phyloP scores from a whole-genome alignment of 1,140 invertebrate species.

The Epicauta chinensis region DNA sequence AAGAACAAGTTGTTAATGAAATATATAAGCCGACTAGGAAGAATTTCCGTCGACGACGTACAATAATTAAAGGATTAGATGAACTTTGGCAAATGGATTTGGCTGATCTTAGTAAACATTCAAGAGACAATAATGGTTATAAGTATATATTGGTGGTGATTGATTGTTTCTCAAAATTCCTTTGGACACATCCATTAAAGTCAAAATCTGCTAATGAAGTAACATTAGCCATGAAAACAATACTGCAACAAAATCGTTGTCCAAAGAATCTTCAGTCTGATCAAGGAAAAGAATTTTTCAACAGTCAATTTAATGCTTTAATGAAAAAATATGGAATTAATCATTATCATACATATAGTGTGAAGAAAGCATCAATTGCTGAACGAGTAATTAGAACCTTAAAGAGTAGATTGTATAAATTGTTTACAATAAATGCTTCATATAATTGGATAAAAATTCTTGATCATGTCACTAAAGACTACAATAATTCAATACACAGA shows the following conservation, averaged over 20 bases:
- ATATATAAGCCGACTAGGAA: neutral
- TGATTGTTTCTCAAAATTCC: slow-evolving; percentile 43
- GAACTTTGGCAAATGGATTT: slow-evolving; percentile 27
- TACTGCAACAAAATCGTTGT: slow-evolving; percentile 1
- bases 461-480: slow-evolving; percentile 26
- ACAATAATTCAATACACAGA: slow-evolving; percentile 38
- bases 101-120: slow-evolving; percentile 18
- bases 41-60: neutral
- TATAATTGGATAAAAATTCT: slow-evolving; percentile 35
- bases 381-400: slow-evolving; percentile 44
- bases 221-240: neutral
- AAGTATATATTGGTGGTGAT: slow-evolving; percentile 42
- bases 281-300: slow-evolving; percentile 37
- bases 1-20: slow-evolving; percentile 1
- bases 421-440: slow-evolving; percentile 36
- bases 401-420: slow-evolving; percentile 40
- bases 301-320: slow-evolving; percentile 30
- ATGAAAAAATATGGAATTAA: slow-evolving; percentile 35
- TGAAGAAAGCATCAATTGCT: slow-evolving; percentile 40
- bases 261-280: slow-evolving; percentile 28
- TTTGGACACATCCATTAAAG: slow-evolving; percentile 38
- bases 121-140: slow-evolving; percentile 32
- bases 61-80: slow-evolving; percentile 23
- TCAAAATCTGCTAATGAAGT: slow-evolving; percentile 32
- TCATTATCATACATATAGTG: slow-evolving; percentile 37